A percentile compares a stretch with the other conserved stretches of the same genome.
Conservation (phyloP, 1,140 invertebrate species). For the Littorina saxatilis region DNA sequence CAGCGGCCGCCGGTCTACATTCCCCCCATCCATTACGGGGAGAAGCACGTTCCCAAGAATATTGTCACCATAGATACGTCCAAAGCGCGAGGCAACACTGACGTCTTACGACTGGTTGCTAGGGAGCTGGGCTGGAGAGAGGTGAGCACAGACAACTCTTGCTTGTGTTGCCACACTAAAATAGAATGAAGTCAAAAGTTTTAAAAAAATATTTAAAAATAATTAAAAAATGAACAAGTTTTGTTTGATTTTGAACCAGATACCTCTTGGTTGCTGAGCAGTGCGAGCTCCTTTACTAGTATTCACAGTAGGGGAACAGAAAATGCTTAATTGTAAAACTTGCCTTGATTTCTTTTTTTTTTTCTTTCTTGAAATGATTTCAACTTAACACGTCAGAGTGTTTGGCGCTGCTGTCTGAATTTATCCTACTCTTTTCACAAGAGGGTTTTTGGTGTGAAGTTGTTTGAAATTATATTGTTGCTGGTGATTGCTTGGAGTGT, state of each 20-base stretch:
- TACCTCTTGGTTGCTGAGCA: no score
- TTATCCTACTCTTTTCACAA: conserved; percentile 73
- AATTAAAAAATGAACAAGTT: no score
- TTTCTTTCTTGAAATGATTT: no score
- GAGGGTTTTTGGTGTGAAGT: conserved; percentile 74
- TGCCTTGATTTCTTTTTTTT: no score
- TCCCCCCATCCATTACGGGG: conserved; percentile 30
- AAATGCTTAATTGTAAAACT: conserved; percentile 77
- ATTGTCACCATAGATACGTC: conserved; percentile 72
- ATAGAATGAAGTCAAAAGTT: not conserved
- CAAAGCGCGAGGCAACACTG: conserved; percentile 68
- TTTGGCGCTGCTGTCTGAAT: conserved; percentile 73
- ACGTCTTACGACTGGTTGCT: conserved; percentile 69
- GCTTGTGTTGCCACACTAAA: not conserved
- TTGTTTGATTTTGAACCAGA: no score
- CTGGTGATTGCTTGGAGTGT: conserved; percentile 78
- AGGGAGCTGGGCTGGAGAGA: conserved; percentile 73
- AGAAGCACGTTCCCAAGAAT: conserved; percentile 50
- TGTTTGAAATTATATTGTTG: conserved; percentile 76
- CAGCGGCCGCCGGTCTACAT: not conserved
- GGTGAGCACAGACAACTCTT: conserved; percentile 48
- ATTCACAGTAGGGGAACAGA: conserved; percentile 74
- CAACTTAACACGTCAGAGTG: no score
- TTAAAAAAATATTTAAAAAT: no score
- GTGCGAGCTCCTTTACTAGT: not conserved